Evolutionary conservation across 2,888 invertebrate species (phyloP), one percentile per base, ranked within the genome.

Genomic region (Drosophila anceps): DNA sequence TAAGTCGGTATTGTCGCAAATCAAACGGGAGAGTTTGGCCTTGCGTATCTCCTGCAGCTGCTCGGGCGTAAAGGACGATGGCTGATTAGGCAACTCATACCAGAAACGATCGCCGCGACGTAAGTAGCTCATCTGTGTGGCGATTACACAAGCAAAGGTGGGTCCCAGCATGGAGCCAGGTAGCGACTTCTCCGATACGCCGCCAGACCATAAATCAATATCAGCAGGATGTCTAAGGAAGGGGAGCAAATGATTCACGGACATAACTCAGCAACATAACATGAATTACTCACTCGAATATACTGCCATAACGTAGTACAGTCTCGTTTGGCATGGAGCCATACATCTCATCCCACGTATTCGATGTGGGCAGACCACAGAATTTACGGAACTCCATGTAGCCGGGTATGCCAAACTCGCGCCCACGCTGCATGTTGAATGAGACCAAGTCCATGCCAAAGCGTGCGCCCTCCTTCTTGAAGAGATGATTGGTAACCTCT

Each of bases 131-230:
- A 98, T 98, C 93, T 98, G 98, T 31, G 97, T 97, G 31, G 98
- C 98, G 86, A 98, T 98, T 74, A 98, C 94, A 91, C 98, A 98
- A 60, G 98, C 97, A 91, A 98, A 98, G 57, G 98, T 98, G 1
- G 98, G 98, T 57, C 98, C 98, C 72, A 98, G 94, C 96, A 98
- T 96, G 63, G 98, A 97, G 50, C 98, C 98, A 10, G 97, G 97
- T 61, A 98, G 94, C 3, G 98, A 97, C 73, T 96, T 94, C 91
- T 98, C 98, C 0, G 98, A 97, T 9, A 98, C 97, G 54, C 98
- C 98, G 55, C 98, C 98, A 20, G 98, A 97, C 97, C 98, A 98
- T 62, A 98, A 94, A 94, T 98, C 98, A 53, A 98, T 97, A 92
- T 98, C 98, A 70, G 96, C 95, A 2, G 98, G 98, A 92, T 97